A percentile compares a stretch with the other conserved stretches of the same genome.
phyloP scores from a whole-genome alignment of 1,140 invertebrate genomes.

The Bilobella aurantiaca region DNA sequence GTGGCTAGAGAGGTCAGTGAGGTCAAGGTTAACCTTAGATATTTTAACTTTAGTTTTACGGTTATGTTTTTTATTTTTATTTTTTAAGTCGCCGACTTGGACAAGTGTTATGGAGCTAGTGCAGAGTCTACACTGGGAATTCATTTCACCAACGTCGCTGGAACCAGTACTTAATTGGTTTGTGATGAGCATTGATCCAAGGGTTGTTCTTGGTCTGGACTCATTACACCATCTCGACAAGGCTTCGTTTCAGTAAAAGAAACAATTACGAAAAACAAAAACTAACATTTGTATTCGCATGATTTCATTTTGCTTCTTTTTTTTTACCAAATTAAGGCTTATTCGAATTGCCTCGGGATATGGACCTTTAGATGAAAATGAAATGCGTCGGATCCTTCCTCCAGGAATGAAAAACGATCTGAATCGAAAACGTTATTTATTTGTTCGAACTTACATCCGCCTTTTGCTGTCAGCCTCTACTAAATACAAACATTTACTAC shows the following conservation, averaged over 20 bases:
- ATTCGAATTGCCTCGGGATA: conserved; percentile 53
- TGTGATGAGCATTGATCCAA: conserved; percentile 61
- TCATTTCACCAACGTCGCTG: conserved; percentile 53
- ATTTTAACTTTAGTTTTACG: background rate
- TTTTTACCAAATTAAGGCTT: conserved; percentile 42
- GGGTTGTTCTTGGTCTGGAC: conserved; percentile 50
- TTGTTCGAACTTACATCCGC: conserved; percentile 50
- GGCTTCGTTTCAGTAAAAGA: conserved; percentile 44
- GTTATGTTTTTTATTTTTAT: background rate
- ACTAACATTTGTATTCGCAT: background rate
- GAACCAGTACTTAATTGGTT: conserved; percentile 65
- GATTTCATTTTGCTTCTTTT: background rate
- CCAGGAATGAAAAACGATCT: conserved; percentile 17
- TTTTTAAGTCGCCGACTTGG: conserved; percentile 43
- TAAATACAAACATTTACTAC: conserved; percentile 45
- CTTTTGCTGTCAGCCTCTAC: conserved; percentile 50
- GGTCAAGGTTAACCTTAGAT: conserved; percentile 15
- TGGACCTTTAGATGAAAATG: conserved; percentile 32
- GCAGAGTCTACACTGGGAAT: conserved; percentile 57
- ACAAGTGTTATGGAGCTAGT: conserved; percentile 50
- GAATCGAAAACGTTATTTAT: conserved; percentile 48
- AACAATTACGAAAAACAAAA: conserved; percentile 14
- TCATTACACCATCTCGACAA: conserved; percentile 45
- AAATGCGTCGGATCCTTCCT: background rate
- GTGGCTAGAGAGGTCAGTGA: conserved; percentile 56